Evolutionary conservation across 1,140 invertebrate species (phyloP).

Genomic region (Oreohelix idahoensis): DNA sequence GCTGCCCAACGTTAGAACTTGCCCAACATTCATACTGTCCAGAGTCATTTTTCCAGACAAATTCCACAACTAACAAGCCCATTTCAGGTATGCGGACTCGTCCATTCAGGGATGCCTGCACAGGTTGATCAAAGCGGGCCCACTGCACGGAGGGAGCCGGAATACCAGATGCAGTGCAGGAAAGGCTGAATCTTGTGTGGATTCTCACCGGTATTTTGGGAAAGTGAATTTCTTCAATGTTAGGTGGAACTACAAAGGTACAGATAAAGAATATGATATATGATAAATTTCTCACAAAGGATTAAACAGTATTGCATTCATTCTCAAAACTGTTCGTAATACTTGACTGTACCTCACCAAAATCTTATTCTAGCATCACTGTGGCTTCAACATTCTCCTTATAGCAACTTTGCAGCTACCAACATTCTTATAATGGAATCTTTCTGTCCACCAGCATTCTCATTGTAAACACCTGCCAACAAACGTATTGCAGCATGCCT

Average conservation of each 20-base stretch:
- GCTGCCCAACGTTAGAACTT: background rate
- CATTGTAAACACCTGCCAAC: no score
- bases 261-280: background rate
- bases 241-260: conserved; percentile 13
- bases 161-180: conserved; percentile 19
- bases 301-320: no score
- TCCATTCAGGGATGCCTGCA: conserved; percentile 26
- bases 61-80: conserved; percentile 23
- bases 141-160: conserved; percentile 19
- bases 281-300: no score
- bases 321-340: no score
- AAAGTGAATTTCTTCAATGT: background rate
- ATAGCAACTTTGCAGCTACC: no score
- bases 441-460: no score
- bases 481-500: no score
- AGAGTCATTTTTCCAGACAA: conserved; percentile 10
- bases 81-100: background rate
- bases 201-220: background rate
- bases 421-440: no score
- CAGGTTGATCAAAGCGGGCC: background rate
- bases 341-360: no score
- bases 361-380: no score
- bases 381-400: no score
- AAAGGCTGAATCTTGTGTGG: background rate
- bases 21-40: conserved; percentile 30